These are phyloP conservation scores for Prunella himalayana DNA, from an alignment of 2,113 vertebrate genomes.

Conservation along the genomic window DNA sequence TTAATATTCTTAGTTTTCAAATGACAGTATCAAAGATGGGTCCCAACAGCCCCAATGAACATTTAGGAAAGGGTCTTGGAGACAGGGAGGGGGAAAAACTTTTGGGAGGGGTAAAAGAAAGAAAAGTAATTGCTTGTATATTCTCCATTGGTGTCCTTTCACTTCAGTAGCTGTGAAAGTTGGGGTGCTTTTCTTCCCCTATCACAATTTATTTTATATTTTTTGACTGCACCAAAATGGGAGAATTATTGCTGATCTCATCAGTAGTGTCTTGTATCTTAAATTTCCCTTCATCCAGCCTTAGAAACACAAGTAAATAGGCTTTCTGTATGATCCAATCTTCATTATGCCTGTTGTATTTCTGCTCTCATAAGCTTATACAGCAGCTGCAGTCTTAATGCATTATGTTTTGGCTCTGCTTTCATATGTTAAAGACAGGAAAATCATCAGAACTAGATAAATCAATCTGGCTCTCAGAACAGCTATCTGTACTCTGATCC, in stretches of 20 bases:
- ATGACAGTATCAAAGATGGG: not conserved
- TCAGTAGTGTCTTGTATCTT: not conserved
- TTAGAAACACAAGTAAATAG: not conserved
- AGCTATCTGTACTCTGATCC: not conserved
- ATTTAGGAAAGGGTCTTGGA: not conserved
- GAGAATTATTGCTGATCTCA: slow-evolving; percentile 10
- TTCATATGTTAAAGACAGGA: slow-evolving; percentile 37
- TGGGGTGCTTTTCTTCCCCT: not conserved
- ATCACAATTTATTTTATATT: not conserved
- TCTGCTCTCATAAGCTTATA: slow-evolving; percentile 12
- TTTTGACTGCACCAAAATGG: not conserved
- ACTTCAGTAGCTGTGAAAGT: not conserved
- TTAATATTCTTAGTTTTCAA: not conserved
- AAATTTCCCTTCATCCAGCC: not conserved
- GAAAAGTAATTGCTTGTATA: not conserved
- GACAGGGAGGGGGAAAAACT: not conserved
- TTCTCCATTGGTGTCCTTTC: not conserved
- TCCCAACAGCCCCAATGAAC: not conserved
- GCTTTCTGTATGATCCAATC: not conserved
- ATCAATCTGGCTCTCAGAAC: slow-evolving; percentile 24
- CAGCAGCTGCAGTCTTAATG: slow-evolving; percentile 27
- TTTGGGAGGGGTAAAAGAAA: rapidly evolving
- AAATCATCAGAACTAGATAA: slow-evolving; percentile 34
- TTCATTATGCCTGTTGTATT: slow-evolving; percentile 15
- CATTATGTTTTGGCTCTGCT: slow-evolving; percentile 27